These are phyloP conservation scores for Tetramorium alpestre DNA, from an alignment of 1,140 invertebrate species.

Conservation along the genomic window DNA sequence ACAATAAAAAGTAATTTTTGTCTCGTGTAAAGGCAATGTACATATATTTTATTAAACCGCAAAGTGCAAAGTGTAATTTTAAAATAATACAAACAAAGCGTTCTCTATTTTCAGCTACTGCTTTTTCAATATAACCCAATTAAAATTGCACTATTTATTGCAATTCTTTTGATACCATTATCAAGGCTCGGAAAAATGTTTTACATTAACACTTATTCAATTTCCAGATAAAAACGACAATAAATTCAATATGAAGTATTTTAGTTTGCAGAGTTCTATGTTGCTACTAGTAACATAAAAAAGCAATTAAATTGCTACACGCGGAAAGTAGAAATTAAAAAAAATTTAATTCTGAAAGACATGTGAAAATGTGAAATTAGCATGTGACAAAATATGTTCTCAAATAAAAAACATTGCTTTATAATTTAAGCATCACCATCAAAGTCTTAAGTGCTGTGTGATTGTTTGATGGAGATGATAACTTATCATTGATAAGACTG, in stretches of 20 bases:
- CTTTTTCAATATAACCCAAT: slow-evolving; percentile 15
- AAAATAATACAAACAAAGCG: not conserved
- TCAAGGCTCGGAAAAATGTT: not conserved
- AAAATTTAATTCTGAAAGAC: not conserved
- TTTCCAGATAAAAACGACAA: not conserved
- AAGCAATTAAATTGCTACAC: not conserved
- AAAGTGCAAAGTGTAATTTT: not conserved
- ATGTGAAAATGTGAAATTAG: not conserved
- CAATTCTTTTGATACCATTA: not conserved
- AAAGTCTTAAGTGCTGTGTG: not conserved
- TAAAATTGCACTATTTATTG: not conserved
- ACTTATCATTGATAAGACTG: not conserved
- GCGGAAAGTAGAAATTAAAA: not conserved
- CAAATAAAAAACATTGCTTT: not conserved
- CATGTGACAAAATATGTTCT: not conserved
- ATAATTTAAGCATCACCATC: not conserved
- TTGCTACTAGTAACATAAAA: not conserved
- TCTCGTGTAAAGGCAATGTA: not conserved
- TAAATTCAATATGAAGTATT: not conserved
- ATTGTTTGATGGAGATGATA: not conserved
- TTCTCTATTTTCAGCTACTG: not conserved
- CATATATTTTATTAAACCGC: not conserved
- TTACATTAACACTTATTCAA: slow-evolving; percentile 1
- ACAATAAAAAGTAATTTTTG: not conserved
- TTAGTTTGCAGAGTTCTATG: not conserved